Evolutionary conservation across 2,888 invertebrate species (phyloP), one percentile per base, ranked within the genome.

Genomic region (Sinopyrophorus schimmeli): DNA sequence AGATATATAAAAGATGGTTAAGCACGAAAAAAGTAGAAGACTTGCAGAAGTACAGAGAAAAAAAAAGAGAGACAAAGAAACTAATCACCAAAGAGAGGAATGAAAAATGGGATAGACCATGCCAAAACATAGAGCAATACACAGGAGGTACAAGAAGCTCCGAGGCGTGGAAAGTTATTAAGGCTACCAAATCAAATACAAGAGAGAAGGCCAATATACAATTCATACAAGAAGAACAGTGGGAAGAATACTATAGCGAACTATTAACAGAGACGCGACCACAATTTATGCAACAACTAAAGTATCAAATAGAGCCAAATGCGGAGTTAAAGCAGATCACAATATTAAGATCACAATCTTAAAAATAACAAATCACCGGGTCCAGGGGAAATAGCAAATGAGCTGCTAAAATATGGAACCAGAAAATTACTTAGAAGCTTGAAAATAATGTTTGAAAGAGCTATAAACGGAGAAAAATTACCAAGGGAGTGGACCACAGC

Each of bases 321-420:
- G n/a, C n/a, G n/a, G 21, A 16, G n/a, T n/a, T n/a, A 18, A 32
- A 16, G 17, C 10, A 32, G 17, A 2, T 16, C 7, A 15, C 18
- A 10, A 7, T 10, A 9, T 32, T 32, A 16, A 15, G 6, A 32
- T 16, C 17, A 32, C n/a, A n/a, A n/a, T n/a, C n/a, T 21, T 16
- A 38, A 14, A 24, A 38, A 9, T 38, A 11, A 38, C 9, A 38
- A 38, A 24, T 23, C 38, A 24, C 11, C 26, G 7, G 38, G 38
- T 12, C 38, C 28, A 6, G 38, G 16, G 15, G 21, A 16, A n/a
- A 41, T 41, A n/a, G 5, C 30, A 7, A 26, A 18, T 5, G 34
- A 43, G 27, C 6, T 46, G 14, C 20, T 46, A 3, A 47, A 47
- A 24, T 28, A 30, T 27, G 39, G 47, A 38, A 5, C 39, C 10